These are phyloP conservation scores for Stenichneumon culpator DNA, from an alignment of 2,888 invertebrate genomes.

Conservation along the genomic window DNA sequence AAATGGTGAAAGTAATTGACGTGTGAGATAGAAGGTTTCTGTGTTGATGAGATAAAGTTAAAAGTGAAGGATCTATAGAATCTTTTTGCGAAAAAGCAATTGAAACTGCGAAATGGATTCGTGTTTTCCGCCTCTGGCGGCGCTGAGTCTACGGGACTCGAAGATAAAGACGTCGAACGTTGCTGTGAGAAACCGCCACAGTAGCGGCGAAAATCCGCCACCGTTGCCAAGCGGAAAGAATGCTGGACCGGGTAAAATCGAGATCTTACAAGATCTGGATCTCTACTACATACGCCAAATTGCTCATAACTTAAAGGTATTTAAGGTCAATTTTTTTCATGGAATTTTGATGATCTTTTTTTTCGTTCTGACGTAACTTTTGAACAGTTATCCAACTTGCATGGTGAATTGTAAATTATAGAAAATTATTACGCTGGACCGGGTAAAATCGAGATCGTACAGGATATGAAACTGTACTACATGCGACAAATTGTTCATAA, in stretches of 20 bases:
- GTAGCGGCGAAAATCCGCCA: slow-evolving; percentile 76
- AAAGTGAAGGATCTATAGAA: neutral
- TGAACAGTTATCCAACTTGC: neutral
- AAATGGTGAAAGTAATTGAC: neutral
- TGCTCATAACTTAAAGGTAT: slow-evolving; percentile 87
- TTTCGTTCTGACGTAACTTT: neutral
- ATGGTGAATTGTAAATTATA: neutral
- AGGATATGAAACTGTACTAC: slow-evolving; percentile 87
- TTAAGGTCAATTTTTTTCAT: neutral
- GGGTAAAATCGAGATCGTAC: slow-evolving; percentile 85
- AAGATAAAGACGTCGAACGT: slow-evolving; percentile 75
- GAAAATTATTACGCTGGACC: slow-evolving; percentile 66
- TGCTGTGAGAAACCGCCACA: slow-evolving; percentile 79
- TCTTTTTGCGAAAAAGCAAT: neutral
- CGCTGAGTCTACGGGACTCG: slow-evolving; percentile 84
- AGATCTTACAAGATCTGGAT: slow-evolving; percentile 86
- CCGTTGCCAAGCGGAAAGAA: slow-evolving; percentile 66
- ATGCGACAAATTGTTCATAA: slow-evolving; percentile 87
- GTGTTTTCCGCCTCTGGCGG: slow-evolving; percentile 86
- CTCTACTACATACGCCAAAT: slow-evolving; percentile 87
- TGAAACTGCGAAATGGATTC: slow-evolving; percentile 84
- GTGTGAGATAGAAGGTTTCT: slow-evolving; percentile 5
- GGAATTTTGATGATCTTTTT: too few species aligned
- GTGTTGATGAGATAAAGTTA: neutral
- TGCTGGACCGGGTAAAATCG: slow-evolving; percentile 83